These are phyloP conservation scores for Sarcophaga bullata DNA, from an alignment of 1,140 invertebrate species.

Conservation along the genomic window DNA sequence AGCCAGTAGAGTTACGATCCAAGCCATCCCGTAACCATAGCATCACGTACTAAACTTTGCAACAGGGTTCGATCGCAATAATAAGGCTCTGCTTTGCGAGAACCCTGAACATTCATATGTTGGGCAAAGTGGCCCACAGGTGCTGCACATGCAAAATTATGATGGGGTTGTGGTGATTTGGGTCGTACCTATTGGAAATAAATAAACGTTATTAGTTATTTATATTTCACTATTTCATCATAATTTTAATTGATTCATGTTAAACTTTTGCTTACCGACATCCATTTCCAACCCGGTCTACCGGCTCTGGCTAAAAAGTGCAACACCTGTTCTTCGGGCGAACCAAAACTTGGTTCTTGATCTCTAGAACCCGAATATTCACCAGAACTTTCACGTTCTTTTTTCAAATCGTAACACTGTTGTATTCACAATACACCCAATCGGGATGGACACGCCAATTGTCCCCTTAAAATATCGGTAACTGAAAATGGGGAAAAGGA, in stretches of 20 bases:
- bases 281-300: constrained; percentile 88
- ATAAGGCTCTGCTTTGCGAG: constrained; percentile 65
- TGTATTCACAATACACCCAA: constrained; percentile 93
- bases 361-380: constrained; percentile 62
- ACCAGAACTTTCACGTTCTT: constrained; percentile 63
- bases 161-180: constrained; percentile 64
- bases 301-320: constrained; percentile 83
- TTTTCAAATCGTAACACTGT: constrained; percentile 66
- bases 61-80: constrained; percentile 81
- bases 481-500: constrained; percentile 69
- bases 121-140: constrained; percentile 56
- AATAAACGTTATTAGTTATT: neutral
- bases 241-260: neutral
- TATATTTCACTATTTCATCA: neutral
- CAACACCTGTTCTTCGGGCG: constrained; percentile 82
- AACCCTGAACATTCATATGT: constrained; percentile 63
- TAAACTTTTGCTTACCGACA: constrained; percentile 77
- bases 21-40: constrained; percentile 80
- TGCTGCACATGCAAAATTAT: constrained; percentile 55
- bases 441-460: constrained; percentile 94
- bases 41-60: constrained; percentile 85
- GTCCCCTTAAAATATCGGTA: constrained; percentile 86
- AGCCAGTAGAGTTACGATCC: constrained; percentile 66
- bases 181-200: constrained; percentile 57
- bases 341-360: constrained; percentile 76